Evolutionary conservation across 2,888 invertebrate species (phyloP), one percentile per base, ranked within the genome.

Genomic region (Artemia sp.): DNA sequence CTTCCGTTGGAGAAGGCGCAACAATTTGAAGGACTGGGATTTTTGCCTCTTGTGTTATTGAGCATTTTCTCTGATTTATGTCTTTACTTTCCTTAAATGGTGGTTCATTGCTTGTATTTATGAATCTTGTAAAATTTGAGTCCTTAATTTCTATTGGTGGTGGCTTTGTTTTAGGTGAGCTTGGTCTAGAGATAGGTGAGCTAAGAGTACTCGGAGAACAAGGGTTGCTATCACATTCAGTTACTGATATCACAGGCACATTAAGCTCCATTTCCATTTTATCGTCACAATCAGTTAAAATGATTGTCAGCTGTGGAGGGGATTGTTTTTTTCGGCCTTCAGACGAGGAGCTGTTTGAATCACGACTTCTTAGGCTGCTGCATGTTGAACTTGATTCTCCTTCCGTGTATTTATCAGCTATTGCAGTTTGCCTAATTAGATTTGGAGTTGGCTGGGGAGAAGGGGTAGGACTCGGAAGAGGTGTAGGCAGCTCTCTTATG

Each of bases 401-500:
- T 8, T 19, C 24, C 1, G n/a, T 24, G n/a, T 19, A 9, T 19
- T 58, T 19, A 8, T 24, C 64, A 58, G 14, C 24, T 24, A 58
- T 24, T 19, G 64, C 64, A 24, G 14, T 58, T 24, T 58, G 64
- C 24, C 64, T n/a, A 10, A 50, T 51, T 19, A 24, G 52, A 51
- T 67, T 80, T 0, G 87, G 88, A 0, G 87, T 86, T 12, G 86
- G 82, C 14, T 86, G 81, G 6, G 83, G 83, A 12, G 83, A 83
- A 12, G 86, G 87, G 69, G 86, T 81, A 8, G 87, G 87, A 7
- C 88, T 87, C 38, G 78, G 78, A 14, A 77, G 73, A 6, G 79
- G 79, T 0, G 80, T 79, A 5, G 88, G 88, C 74, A 88, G 81
- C 78, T 88, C 88, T 73, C 86, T 81, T 73, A 89, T 89, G 0